A percentile compares a stretch with the other conserved stretches of the same genome.
phyloP scores from a whole-genome alignment of 1,140 invertebrate genomes.

The Pseudoatta argentina region DNA sequence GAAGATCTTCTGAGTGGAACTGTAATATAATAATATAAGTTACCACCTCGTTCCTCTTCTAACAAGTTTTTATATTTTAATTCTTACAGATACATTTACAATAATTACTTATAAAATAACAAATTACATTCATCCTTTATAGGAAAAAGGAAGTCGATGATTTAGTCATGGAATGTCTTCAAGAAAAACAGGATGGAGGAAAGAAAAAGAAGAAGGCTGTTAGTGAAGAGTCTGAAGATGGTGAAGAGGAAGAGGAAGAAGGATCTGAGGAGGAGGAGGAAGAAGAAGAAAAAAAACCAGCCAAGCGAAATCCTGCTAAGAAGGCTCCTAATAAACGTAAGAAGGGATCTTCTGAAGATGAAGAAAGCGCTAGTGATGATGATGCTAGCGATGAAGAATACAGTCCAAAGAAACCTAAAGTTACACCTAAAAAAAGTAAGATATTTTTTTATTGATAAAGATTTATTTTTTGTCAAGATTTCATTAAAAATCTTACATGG shows the following conservation, averaged over 20 bases:
- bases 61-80: slow-evolving; percentile 68
- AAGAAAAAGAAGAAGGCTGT: slow-evolving; percentile 87
- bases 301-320: slow-evolving; percentile 87
- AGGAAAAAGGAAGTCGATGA: slow-evolving; percentile 95
- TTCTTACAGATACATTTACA: not conserved
- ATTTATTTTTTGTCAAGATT: not conserved
- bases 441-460: not conserved
- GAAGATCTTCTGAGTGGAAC: slow-evolving; percentile 83
- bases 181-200: slow-evolving; percentile 87
- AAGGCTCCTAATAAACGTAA: slow-evolving; percentile 86
- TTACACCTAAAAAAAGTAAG: slow-evolving; percentile 83
- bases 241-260: slow-evolving; percentile 88
- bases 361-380: slow-evolving; percentile 88
- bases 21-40: slow-evolving; percentile 64
- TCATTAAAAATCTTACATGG: not conserved
- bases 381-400: slow-evolving; percentile 91
- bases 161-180: slow-evolving; percentile 92
- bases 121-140: slow-evolving; percentile 65
- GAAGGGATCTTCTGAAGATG: slow-evolving; percentile 88
- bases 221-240: slow-evolving; percentile 88
- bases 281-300: slow-evolving; percentile 89
- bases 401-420: slow-evolving; percentile 88
- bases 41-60: slow-evolving; percentile 84
- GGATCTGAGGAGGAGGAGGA: slow-evolving; percentile 88
- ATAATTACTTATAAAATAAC: not conserved